phyloP scores from a whole-genome alignment of 2,113 vertebrate genomes.

The Pluvianellus socialis region DNA sequence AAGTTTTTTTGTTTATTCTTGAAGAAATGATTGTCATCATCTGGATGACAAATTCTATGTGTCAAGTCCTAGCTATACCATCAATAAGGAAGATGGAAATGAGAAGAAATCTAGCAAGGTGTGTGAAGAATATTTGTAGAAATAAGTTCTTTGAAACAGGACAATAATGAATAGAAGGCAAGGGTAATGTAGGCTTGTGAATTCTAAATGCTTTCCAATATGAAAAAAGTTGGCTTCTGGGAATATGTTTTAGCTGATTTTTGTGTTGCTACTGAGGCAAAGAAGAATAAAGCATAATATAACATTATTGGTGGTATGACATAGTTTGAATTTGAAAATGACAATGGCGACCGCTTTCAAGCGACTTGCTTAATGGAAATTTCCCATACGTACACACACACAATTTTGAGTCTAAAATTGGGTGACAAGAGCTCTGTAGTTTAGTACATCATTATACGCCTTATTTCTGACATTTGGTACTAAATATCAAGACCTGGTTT shows the following conservation, averaged over 20 bases:
- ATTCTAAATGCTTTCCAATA: background rate
- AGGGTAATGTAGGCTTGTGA: background rate
- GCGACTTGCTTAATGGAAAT: background rate
- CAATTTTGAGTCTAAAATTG: background rate
- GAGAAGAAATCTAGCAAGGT: background rate
- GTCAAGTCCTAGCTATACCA: background rate
- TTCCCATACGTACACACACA: background rate
- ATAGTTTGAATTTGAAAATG: background rate
- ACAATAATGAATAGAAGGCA: background rate
- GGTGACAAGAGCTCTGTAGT: background rate
- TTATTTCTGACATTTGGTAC: background rate
- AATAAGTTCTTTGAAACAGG: background rate
- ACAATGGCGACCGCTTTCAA: background rate
- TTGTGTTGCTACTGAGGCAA: background rate
- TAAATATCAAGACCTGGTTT: background rate
- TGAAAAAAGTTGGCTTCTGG: background rate
- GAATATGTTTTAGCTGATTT: background rate
- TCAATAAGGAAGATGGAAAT: background rate
- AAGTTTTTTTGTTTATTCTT: background rate
- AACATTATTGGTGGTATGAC: background rate
- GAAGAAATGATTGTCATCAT: background rate
- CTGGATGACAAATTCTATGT: background rate
- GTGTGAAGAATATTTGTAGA: background rate
- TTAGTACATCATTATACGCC: background rate
- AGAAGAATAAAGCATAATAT: background rate